These are phyloP conservation scores for Mayetiola destructor DNA, from an alignment of 2,888 invertebrate genomes.

Conservation along the genomic window DNA sequence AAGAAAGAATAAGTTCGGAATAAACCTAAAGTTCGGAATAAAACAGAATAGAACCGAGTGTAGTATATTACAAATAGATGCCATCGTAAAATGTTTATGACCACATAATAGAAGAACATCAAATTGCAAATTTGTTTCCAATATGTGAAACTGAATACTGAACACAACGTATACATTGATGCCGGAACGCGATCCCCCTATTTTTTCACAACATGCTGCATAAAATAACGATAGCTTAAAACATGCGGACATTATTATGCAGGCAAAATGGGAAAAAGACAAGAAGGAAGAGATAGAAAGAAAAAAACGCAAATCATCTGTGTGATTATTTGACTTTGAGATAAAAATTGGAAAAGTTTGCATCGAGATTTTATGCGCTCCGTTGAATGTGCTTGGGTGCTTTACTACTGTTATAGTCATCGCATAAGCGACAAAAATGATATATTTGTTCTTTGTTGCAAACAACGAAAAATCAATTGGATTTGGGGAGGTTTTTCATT, in stretches of 20 bases:
- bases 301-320: slow-evolving; percentile 1
- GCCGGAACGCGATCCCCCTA: background rate
- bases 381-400: too few relatives aligned
- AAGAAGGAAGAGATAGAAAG: background rate
- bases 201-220: background rate
- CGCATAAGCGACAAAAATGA: too few relatives aligned
- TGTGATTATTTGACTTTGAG: slow-evolving; percentile 7
- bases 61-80: slow-evolving; percentile 7
- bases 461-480: too few relatives aligned
- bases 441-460: too few relatives aligned
- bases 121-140: slow-evolving; percentile 12
- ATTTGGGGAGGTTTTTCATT: too few relatives aligned
- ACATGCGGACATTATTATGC: background rate
- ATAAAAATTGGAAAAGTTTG: slow-evolving; percentile 12
- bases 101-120: slow-evolving; percentile 5
- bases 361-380: slow-evolving; percentile 10
- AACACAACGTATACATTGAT: background rate
- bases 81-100: slow-evolving; percentile 11
- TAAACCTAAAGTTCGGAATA: background rate
- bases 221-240: background rate
- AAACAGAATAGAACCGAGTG: background rate
- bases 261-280: too few relatives aligned
- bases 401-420: too few relatives aligned
- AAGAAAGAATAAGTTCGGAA: background rate
- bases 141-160: background rate